Percentiles rank a stretch among this genome's conserved stretches.
Conservation (phyloP, 1,140 invertebrate species). For the Leucophenga varia region DNA sequence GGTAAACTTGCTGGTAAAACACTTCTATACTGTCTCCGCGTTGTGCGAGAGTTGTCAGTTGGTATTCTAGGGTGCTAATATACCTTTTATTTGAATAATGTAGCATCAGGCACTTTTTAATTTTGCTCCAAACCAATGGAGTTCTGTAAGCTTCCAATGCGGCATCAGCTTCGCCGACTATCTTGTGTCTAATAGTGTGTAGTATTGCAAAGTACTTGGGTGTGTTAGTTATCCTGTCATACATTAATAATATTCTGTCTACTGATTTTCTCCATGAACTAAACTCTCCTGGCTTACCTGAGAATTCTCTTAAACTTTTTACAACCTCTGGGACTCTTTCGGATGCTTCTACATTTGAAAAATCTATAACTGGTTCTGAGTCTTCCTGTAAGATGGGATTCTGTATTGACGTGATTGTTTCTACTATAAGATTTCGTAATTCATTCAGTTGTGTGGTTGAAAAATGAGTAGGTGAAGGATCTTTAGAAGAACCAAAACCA, state of each 20-base stretch:
- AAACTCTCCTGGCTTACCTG: slow-evolving; percentile 3
- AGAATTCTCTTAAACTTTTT: slow-evolving; percentile 7
- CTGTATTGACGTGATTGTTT: too few species aligned
- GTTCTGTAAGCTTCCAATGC: slow-evolving; percentile 1
- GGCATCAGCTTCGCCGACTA: not conserved
- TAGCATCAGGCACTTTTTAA: too few species aligned
- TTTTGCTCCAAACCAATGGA: not conserved
- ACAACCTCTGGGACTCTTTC: too few species aligned
- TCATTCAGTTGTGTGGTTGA: too few species aligned
- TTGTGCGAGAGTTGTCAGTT: slow-evolving; percentile 2
- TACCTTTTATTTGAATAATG: slow-evolving; percentile 1
- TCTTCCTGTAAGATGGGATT: too few species aligned
- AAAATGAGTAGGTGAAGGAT: too few species aligned
- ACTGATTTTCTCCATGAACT: slow-evolving; percentile 1
- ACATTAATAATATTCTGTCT: slow-evolving; percentile 1
- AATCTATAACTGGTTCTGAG: too few species aligned
- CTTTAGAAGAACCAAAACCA: too few species aligned
- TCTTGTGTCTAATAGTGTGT: too few species aligned
- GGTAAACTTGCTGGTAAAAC: slow-evolving; percentile 1
- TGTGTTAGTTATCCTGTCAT: not conserved
- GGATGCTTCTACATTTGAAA: too few species aligned
- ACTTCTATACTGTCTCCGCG: not conserved
- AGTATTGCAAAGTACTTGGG: slow-evolving; percentile 2
- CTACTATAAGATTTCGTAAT: too few species aligned
- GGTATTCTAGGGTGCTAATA: slow-evolving; percentile 5